Conservation (phyloP, 2,888 invertebrate species). For the Notodonta dromedarius region DNA sequence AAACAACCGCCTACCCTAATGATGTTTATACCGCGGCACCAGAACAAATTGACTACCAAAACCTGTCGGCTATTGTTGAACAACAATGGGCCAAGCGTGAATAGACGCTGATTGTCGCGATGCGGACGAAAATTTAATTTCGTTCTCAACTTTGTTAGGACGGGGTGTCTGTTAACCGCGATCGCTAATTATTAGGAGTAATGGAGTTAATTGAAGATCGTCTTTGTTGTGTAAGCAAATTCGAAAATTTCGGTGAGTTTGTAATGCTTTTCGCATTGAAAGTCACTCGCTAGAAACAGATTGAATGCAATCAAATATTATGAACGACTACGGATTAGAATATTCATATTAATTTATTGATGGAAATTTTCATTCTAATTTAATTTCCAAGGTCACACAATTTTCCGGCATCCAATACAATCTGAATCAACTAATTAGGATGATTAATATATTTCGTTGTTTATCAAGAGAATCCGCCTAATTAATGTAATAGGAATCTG, state of each 20-base stretch:
- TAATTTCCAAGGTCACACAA: too few relatives aligned
- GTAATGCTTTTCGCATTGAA: too few relatives aligned
- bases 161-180: slow-evolving; percentile 12
- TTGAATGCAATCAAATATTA: too few relatives aligned
- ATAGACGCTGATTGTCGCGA: slow-evolving; percentile 52
- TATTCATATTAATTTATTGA: too few relatives aligned
- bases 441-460: background rate
- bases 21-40: slow-evolving; percentile 39
- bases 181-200: slow-evolving; percentile 11
- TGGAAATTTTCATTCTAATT: too few relatives aligned
- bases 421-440: background rate
- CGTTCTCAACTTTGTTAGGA: slow-evolving; percentile 29
- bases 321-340: too few relatives aligned
- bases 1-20: slow-evolving; percentile 35
- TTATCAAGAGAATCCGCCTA: background rate
- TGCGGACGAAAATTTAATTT: slow-evolving; percentile 44
- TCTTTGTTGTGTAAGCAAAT: background rate
- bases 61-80: slow-evolving; percentile 42
- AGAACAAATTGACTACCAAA: slow-evolving; percentile 51
- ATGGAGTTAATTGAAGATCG: background rate
- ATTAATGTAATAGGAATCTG: background rate
- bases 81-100: slow-evolving; percentile 47
- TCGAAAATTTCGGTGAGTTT: too few relatives aligned
- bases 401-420: too few relatives aligned
- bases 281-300: too few relatives aligned